Evolutionary conservation across 2,888 invertebrate species (phyloP).

Genomic region (Smittia sp.): DNA sequence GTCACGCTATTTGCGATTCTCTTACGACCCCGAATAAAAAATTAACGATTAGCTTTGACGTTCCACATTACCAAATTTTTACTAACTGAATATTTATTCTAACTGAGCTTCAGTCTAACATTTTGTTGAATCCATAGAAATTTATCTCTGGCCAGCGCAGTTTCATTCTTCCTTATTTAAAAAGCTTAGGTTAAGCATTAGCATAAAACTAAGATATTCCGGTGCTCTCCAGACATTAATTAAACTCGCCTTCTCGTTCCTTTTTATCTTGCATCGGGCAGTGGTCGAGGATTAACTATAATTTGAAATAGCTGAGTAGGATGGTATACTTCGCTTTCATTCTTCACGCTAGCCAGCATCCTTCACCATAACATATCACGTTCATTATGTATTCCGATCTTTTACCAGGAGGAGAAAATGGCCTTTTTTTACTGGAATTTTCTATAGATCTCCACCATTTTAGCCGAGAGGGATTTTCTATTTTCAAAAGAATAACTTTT

Average conservation of each 20-base stretch:
- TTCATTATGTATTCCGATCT: slow-evolving; percentile 40
- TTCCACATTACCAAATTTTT: slow-evolving; percentile 9
- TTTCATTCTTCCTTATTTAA: no score
- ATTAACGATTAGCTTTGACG: slow-evolving; percentile 1
- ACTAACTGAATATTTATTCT: neutral
- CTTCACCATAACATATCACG: slow-evolving; percentile 14
- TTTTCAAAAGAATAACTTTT: slow-evolving; percentile 32
- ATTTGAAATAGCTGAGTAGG: slow-evolving; percentile 32
- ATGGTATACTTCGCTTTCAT: neutral
- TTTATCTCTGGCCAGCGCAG: no score
- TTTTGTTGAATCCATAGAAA: no score
- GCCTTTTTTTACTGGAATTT: slow-evolving; percentile 10
- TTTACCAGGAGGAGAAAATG: neutral
- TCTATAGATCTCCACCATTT: neutral
- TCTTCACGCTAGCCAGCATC: neutral
- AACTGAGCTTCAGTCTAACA: neutral
- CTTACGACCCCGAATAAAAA: neutral
- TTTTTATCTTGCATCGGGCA: neutral
- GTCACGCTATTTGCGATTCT: neutral
- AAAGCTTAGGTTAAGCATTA: slow-evolving; percentile 24
- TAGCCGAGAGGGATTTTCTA: slow-evolving; percentile 12
- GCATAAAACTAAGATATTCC: slow-evolving; percentile 38
- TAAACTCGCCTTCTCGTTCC: slow-evolving; percentile 7
- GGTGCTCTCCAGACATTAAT: slow-evolving; percentile 14
- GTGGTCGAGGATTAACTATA: slow-evolving; percentile 38